Base-by-base conservation (phyloP, 2,113 vertebrate species). In the Numenius arquata region DNA sequence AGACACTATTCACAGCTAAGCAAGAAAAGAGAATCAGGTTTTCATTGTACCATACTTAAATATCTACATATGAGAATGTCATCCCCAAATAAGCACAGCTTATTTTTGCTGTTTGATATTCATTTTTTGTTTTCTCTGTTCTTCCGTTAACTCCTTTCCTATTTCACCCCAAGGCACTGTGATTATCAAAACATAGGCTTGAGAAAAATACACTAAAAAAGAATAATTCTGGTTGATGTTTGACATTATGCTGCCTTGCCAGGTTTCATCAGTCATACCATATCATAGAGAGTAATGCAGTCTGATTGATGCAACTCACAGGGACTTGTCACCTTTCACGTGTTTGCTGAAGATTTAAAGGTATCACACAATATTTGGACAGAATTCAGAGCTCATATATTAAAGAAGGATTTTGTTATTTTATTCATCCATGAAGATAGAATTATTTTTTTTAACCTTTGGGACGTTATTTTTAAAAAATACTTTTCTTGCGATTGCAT, bases 191-290 rank as follows among this genome's bases (percentile, higher is more conserved):
- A 66, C 22, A 59, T 19, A 29, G 20, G 9, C 19, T 58, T 67
- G 32, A 84, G 63, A 81, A 86, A 88, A 92, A 75, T 29, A 94
- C 17, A 34, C 41, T 43, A 10, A 59, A 73, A 73, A 63, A 41
- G 36, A 29, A 10, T 53, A 53, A 53, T 53, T 9, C 34, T 67
- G 29, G 53, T 55, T 68, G 48, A 87, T 79, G 45, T n/a, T 89
- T 85, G 85, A 81, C 76, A 67, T 74, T 58, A 61, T 48, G 82
- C 72, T 77, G 48, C 34, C 52, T 65, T 91, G 67, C 61, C 76
- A 94, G 43, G 40, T 93, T 92, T 88, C 88, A 94, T 90, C 77
- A 96, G 71, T 77, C 59, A 43, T 34, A 61, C 52, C 73, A 53
- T 67, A 56, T 40, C 53, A 85, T 30, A 17, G 18, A 32, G 18